Percentiles rank a stretch among this genome's conserved stretches.
Conservation (phyloP, 2,113 vertebrate genomes). For the Cyprinodon brontotheroides region DNA sequence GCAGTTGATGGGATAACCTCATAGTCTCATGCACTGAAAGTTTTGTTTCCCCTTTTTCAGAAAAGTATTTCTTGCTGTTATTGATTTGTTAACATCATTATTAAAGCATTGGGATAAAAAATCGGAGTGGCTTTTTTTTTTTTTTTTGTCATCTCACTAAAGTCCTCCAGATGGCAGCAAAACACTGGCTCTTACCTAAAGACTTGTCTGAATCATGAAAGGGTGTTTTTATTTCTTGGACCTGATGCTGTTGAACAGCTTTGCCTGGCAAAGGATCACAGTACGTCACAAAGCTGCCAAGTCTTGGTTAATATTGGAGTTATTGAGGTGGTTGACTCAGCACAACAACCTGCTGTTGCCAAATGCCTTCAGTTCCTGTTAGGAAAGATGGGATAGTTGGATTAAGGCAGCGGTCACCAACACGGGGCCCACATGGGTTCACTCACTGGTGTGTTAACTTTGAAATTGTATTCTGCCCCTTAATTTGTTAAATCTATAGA, state of each 20-base stretch:
- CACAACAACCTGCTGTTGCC: conserved; percentile 22
- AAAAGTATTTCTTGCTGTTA: conserved; percentile 42
- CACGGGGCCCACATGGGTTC: too few relatives aligned
- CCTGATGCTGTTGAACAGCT: neutral
- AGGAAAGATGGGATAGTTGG: conserved; percentile 28
- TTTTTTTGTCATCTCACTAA: neutral
- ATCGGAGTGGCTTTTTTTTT: neutral
- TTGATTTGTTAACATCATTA: conserved; percentile 51
- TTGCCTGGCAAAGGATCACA: conserved; percentile 18
- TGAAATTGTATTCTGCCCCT: too few relatives aligned
- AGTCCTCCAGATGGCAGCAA: conserved; percentile 51
- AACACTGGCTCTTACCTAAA: neutral
- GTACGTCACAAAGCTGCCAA: conserved; percentile 9
- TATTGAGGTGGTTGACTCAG: conserved; percentile 44
- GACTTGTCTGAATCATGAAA: neutral
- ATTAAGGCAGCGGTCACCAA: neutral
- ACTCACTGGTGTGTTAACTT: too few relatives aligned
- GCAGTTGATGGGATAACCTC: conserved; percentile 32
- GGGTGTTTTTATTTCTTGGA: neutral
- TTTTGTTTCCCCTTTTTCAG: conserved; percentile 35
- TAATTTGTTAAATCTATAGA: too few relatives aligned
- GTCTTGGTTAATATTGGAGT: conserved; percentile 57
- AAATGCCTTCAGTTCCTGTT: conserved; percentile 19
- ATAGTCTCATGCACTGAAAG: conserved; percentile 74
- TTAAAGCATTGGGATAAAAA: conserved; percentile 51